Percentiles rank a stretch among this genome's conserved stretches.
These are phyloP conservation scores for Athripsodes cinereus DNA, from an alignment of 2,888 invertebrate species.

Conservation along the genomic window DNA sequence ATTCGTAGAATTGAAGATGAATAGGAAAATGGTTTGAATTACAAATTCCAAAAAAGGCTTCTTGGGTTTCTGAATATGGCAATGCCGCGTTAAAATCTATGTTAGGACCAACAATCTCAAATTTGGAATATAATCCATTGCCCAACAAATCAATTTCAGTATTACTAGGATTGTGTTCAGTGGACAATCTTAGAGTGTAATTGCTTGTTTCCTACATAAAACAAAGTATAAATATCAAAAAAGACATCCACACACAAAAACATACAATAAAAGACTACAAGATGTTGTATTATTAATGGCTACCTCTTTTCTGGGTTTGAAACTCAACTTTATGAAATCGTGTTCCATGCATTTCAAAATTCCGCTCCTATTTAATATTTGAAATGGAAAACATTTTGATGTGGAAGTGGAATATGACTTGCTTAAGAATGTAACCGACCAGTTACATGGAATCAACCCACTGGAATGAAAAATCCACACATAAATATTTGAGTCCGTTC, in stretches of 20 bases:
- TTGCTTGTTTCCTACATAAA: too few relatives aligned
- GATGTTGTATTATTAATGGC: too few relatives aligned
- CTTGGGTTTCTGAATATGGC: slow-evolving; percentile 2
- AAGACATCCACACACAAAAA: too few relatives aligned
- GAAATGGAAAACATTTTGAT: not conserved
- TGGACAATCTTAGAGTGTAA: too few relatives aligned
- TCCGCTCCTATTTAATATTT: not conserved
- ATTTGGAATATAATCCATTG: not conserved
- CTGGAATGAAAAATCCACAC: not conserved
- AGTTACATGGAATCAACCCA: not conserved
- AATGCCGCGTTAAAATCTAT: slow-evolving; percentile 8
- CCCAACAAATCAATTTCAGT: slow-evolving; percentile 6
- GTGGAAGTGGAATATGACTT: not conserved
- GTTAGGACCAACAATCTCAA: slow-evolving; percentile 12
- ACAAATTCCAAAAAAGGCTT: slow-evolving; percentile 11
- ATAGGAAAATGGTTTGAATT: slow-evolving; percentile 14
- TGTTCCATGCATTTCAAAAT: not conserved
- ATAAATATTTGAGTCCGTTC: too few relatives aligned
- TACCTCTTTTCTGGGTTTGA: not conserved
- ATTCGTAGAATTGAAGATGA: slow-evolving; percentile 8
- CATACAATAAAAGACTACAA: not conserved
- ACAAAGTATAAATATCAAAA: too few relatives aligned
- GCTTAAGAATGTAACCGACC: not conserved
- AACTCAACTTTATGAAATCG: not conserved
- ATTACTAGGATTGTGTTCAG: not conserved